A percentile compares a stretch with the other conserved stretches of the same genome.
These are phyloP conservation scores for Drosophila sordidapex DNA, from an alignment of 2,888 invertebrate genomes.

Conservation along the genomic window DNA sequence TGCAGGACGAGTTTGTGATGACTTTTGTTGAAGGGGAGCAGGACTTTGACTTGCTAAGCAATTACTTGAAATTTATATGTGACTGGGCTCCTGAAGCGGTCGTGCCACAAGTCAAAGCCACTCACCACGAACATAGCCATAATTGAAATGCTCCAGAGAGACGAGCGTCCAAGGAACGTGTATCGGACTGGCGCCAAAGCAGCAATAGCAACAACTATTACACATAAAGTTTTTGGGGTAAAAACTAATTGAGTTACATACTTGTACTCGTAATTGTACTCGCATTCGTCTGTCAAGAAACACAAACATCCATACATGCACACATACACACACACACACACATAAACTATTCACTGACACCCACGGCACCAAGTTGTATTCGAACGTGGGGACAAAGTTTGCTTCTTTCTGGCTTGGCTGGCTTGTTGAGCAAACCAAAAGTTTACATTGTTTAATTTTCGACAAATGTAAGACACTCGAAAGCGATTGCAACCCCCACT, in stretches of 20 bases:
- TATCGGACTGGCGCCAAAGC: slow-evolving; percentile 43
- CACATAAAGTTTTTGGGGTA: slow-evolving; percentile 63
- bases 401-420: slow-evolving; percentile 37
- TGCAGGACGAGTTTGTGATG: slow-evolving; percentile 46
- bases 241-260: slow-evolving; percentile 80
- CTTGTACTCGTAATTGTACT: slow-evolving; percentile 40
- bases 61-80: slow-evolving; percentile 78
- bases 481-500: slow-evolving; percentile 69
- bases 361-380: slow-evolving; percentile 12
- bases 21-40: slow-evolving; percentile 50
- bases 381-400: slow-evolving; percentile 65
- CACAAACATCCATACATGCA: not conserved
- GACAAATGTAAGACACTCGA: slow-evolving; percentile 75
- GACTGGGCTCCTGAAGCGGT: slow-evolving; percentile 62
- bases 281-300: slow-evolving; percentile 30
- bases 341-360: slow-evolving; percentile 13
- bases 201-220: slow-evolving; percentile 53
- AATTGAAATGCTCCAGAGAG: slow-evolving; percentile 70
- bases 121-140: slow-evolving; percentile 55
- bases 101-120: slow-evolving; percentile 36
- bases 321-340: slow-evolving; percentile 4
- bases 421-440: slow-evolving; percentile 63
- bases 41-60: slow-evolving; percentile 61
- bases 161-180: slow-evolving; percentile 50
- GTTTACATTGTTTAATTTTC: slow-evolving; percentile 80